A percentile compares a stretch with the other conserved stretches of the same genome.
These are phyloP conservation scores for Coreoperca whiteheadi DNA, from an alignment of 2,113 vertebrate species.

Conservation along the genomic window DNA sequence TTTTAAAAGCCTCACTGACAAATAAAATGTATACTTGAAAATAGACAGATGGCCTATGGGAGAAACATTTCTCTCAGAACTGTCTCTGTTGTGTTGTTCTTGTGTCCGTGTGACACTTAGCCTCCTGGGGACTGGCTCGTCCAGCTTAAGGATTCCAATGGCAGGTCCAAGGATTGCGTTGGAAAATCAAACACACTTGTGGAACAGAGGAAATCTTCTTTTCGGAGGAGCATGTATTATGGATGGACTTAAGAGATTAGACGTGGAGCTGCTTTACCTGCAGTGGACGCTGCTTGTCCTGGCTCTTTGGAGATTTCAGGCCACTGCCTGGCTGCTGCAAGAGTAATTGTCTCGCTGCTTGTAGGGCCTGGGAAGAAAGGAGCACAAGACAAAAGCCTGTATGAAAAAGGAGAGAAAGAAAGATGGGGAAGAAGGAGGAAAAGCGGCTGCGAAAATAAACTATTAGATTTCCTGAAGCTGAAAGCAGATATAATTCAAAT, in stretches of 20 bases:
- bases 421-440: constrained; percentile 52
- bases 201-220: constrained; percentile 84
- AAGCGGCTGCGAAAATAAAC: constrained; percentile 66
- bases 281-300: constrained; percentile 98
- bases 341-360: constrained; percentile 98
- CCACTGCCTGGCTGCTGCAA: constrained; percentile 99
- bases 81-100: constrained; percentile 50
- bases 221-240: constrained; percentile 80
- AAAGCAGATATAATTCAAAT: constrained; percentile 64
- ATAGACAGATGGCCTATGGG: not conserved
- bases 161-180: constrained; percentile 78
- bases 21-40: not conserved
- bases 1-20: not conserved
- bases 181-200: constrained; percentile 85
- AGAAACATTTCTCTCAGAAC: constrained; percentile 30
- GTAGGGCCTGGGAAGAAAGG: constrained; percentile 90
- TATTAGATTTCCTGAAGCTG: constrained; percentile 59
- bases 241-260: constrained; percentile 85
- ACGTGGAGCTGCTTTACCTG: constrained; percentile 90
- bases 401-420: constrained; percentile 55
- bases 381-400: constrained; percentile 66
- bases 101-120: constrained; percentile 34
- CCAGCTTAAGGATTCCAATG: constrained; percentile 76
- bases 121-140: constrained; percentile 52
- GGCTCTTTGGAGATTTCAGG: constrained; percentile 99